Conservation (phyloP, 2,797 vertebrate species). For the Gila robusta region DNA sequence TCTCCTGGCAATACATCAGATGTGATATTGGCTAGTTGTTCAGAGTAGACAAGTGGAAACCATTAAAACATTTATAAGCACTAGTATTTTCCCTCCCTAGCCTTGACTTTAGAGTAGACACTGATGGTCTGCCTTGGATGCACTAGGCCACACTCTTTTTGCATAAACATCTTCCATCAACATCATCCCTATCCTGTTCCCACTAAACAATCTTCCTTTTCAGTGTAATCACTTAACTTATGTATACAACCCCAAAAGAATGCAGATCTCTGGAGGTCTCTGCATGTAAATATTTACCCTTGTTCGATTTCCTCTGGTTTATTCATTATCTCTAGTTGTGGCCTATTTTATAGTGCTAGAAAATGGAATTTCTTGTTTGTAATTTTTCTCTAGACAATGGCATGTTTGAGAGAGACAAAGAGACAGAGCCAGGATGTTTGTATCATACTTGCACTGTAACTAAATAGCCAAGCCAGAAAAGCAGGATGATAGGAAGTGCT, state of each 20-base stretch:
- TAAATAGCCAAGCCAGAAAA: conserved; percentile 2
- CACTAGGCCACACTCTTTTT: not conserved
- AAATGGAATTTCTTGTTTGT: conserved; percentile 51
- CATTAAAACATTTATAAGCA: conserved; percentile 1
- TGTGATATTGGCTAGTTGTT: not conserved
- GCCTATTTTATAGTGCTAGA: conserved; percentile 49
- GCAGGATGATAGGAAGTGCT: conserved; percentile 12
- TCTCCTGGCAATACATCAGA: conserved; percentile 7
- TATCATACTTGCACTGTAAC: conserved; percentile 15
- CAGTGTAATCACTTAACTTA: conserved; percentile 57
- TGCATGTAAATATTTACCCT: conserved; percentile 63
- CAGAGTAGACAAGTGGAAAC: conserved; percentile 13
- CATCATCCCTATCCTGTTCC: conserved; percentile 50
- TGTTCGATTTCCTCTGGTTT: conserved; percentile 54
- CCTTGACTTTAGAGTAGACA: conserved; percentile 17
- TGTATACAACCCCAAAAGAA: conserved; percentile 55
- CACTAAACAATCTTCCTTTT: conserved; percentile 48
- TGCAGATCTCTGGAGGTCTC: conserved; percentile 50
- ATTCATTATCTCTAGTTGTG: conserved; percentile 59
- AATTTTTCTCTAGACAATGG: conserved; percentile 36
- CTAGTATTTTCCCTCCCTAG: not conserved
- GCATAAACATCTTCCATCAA: conserved; percentile 46
- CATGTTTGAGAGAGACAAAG: conserved; percentile 36
- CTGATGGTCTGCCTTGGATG: not conserved
- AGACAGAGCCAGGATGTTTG: conserved; percentile 24